These are phyloP conservation scores for Sycophaga agraensis DNA, from an alignment of 1,140 invertebrate genomes.

Conservation along the genomic window DNA sequence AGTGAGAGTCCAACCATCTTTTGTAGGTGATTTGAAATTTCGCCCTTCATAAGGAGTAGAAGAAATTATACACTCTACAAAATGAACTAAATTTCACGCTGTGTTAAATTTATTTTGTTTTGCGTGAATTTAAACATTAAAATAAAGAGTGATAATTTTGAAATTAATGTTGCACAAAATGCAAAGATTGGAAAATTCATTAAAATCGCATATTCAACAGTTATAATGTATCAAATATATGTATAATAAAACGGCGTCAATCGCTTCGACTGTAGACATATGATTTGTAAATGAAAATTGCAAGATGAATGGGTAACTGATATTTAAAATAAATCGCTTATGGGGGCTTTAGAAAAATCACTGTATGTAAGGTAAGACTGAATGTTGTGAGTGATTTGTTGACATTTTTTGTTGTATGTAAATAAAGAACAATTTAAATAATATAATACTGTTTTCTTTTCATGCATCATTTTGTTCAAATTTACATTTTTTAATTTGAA, in stretches of 20 bases:
- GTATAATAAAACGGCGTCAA: not conserved
- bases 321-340: constrained; percentile 7
- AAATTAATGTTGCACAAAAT: not conserved
- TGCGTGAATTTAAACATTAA: not conserved
- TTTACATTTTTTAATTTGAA: constrained; percentile 6
- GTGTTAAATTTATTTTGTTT: constrained; percentile 10
- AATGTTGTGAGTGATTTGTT: constrained; percentile 28
- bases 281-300: constrained; percentile 11
- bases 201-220: not conserved
- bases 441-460: not conserved
- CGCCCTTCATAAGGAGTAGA: not conserved
- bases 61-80: not conserved
- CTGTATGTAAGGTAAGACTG: constrained; percentile 29
- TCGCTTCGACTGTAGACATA: not conserved
- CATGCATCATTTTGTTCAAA: not conserved
- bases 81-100: not conserved
- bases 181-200: not conserved
- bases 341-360: constrained; percentile 17
- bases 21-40: constrained; percentile 22
- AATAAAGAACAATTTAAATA: constrained; percentile 30
- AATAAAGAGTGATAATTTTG: constrained; percentile 4
- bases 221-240: constrained; percentile 6
- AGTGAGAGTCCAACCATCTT: constrained; percentile 8
- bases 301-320: not conserved
- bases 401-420: constrained; percentile 30